phyloP scores from a whole-genome alignment of 2,888 invertebrate genomes.

The Hypercompe scribonia region DNA sequence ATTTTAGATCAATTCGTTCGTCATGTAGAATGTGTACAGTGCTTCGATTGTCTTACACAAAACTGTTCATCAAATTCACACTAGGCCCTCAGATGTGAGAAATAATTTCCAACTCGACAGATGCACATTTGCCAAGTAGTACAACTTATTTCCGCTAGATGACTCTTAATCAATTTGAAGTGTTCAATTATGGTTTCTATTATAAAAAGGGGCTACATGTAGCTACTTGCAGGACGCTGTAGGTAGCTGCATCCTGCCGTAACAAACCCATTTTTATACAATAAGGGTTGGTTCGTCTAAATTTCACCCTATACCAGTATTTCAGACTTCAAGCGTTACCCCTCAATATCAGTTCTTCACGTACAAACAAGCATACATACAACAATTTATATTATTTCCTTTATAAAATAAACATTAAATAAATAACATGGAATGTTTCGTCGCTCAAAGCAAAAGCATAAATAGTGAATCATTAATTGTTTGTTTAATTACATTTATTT shows the following conservation, averaged over 20 bases:
- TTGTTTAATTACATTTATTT: slow-evolving; percentile 8
- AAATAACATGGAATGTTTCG: slow-evolving; percentile 38
- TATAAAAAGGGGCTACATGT: no score
- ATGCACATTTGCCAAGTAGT: no score
- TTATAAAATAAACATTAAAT: slow-evolving; percentile 5
- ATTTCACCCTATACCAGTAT: not conserved
- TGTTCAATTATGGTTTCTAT: no score
- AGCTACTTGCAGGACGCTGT: not conserved
- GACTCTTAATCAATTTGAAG: not conserved
- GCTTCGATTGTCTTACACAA: no score
- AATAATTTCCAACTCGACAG: no score
- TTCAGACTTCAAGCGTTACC: not conserved
- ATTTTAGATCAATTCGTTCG: no score
- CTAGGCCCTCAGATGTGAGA: no score
- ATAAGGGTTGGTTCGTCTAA: not conserved
- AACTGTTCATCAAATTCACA: no score
- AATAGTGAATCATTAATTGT: slow-evolving; percentile 17
- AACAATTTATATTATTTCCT: slow-evolving; percentile 5
- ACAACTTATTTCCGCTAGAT: not conserved
- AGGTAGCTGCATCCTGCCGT: no score
- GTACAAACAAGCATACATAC: not conserved
- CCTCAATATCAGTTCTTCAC: not conserved
- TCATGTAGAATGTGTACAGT: no score
- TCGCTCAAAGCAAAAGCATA: slow-evolving; percentile 26
- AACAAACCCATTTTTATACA: not conserved